Evolutionary conservation across 2,888 invertebrate genomes (phyloP), one percentile per base, ranked within the genome.

Genomic region (Cynaeus angustus): DNA sequence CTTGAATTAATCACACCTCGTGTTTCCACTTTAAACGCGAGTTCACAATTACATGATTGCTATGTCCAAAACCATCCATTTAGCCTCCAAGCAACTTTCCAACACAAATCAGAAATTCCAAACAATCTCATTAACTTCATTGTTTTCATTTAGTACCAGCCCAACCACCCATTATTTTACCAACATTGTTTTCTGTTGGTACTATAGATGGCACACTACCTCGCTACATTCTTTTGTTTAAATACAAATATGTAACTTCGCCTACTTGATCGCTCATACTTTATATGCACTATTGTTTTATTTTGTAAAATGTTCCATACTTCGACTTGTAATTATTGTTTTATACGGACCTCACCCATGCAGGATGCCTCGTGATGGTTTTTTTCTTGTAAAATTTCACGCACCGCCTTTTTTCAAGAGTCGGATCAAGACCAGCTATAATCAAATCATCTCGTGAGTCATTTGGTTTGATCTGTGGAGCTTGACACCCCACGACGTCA

Each of bases 381-480:
- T 61, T 61, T 61, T 46, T 61, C 8, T 1, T 7, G 28, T 56
- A 45, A 61, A 61, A 61, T 61, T 61, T 61, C 48, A 61, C 61
- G 48, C 61, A 37, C 61, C 61, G 16, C 61, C 61, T 45, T 6
- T 28, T 13, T 4, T 21, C 21, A 21, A 61, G 66, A 53, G 64
- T 74, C 70, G 59, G 58, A 71, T 74, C 70, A 68, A 73, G 16
- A 3, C 14, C 61, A 66, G 68, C 58, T 50, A 74, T 79, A 79
- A 80, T 79, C 76, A 65, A 79, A 78, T 80, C 73, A 78, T 75
- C 77, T 77, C 74, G 72, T 79, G 77, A 79, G 72, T 76, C 65
- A 74, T 52, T 78, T 72, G 58, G 68, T 73, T 80, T 80, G 79
- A 80, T 79, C 80, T 73, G 75, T 72, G 73, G 71, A 77, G 77